Conservation (phyloP, 2,113 vertebrate species). For the Tachycineta bicolor region DNA sequence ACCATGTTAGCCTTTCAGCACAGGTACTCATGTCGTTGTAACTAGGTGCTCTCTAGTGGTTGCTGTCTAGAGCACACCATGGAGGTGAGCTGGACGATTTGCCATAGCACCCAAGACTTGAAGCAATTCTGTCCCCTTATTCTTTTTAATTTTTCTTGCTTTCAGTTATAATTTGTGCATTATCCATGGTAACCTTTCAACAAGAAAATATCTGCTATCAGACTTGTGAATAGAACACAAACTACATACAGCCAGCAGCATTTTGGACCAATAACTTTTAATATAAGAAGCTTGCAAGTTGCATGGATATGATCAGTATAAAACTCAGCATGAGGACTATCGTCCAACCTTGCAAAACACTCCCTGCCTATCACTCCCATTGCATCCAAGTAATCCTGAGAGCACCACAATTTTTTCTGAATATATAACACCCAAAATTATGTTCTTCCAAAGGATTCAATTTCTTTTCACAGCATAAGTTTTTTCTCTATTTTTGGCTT, state of each 20-base stretch:
- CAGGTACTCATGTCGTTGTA: neutral
- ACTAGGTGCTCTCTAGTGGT: neutral
- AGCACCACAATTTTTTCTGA: neutral
- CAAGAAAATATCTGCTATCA: neutral
- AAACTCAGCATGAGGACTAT: neutral
- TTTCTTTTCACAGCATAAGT: neutral
- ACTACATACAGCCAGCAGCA: neutral
- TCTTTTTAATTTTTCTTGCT: neutral
- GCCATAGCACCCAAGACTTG: neutral
- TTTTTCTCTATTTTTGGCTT: neutral
- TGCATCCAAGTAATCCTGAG: neutral
- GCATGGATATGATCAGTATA: neutral
- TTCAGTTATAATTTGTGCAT: neutral
- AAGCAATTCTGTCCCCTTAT: neutral
- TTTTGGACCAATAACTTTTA: neutral
- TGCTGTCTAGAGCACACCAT: neutral
- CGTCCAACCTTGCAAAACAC: neutral
- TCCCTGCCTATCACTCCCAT: neutral
- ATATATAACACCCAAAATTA: neutral
- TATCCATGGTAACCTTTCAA: neutral
- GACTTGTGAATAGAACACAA: neutral
- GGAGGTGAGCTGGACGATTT: neutral
- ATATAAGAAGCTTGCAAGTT: neutral
- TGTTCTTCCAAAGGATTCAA: neutral
- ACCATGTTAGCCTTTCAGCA: neutral